Base-by-base conservation (phyloP, 2,113 vertebrate species). In the Elephantulus edwardii region DNA sequence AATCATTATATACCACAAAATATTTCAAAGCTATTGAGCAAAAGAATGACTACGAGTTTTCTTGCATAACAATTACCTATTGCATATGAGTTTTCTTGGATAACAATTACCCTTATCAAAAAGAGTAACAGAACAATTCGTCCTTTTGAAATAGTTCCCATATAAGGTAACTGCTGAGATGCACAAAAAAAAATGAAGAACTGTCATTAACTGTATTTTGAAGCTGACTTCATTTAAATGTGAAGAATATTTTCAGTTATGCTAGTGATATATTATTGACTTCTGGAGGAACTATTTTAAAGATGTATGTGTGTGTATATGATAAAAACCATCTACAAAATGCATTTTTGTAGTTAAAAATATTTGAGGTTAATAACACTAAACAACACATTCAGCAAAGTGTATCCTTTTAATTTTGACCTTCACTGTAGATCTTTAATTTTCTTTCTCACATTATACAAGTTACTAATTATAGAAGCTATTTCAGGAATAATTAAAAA, bases 401-500 rank as follows among this genome's bases (percentile, higher is more conserved):
- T 0, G 1, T 4, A 35, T 46, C 30, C 7, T 33, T 38, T 44
- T 42, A 44, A 14, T 44, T 13, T 44, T 48, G 71, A 66, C 81
- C 84, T 86, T 91, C 66, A 46, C 58, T 60, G 40, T 19, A 38
- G 14, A 71, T 75, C 75, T 75, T 52, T 82, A 22, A 60, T 76
- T 56, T 64, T 56, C 58, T 16, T 46, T 35, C 50, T 84, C 56
- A n/a, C 56, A 33, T 84, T 33, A 88, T 42, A 95, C 44, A 79
- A 79, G 46, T 72, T 66, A 26, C 56, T 94, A 83, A 91, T 86
- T 72, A 85, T 19, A 88, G 42, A 77, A 83, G 71, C 83, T 52
- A 86, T 84, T 96, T 91, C 76, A 68, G 90, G 81, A 93, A 84
- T 87, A 92, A 94, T 84, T 91, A 89, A 64, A n/a, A 88, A 90